A percentile compares a stretch with the other conserved stretches of the same genome.
Conservation (phyloP, 1,140 invertebrate species). For the Scaptomyza pallida region DNA sequence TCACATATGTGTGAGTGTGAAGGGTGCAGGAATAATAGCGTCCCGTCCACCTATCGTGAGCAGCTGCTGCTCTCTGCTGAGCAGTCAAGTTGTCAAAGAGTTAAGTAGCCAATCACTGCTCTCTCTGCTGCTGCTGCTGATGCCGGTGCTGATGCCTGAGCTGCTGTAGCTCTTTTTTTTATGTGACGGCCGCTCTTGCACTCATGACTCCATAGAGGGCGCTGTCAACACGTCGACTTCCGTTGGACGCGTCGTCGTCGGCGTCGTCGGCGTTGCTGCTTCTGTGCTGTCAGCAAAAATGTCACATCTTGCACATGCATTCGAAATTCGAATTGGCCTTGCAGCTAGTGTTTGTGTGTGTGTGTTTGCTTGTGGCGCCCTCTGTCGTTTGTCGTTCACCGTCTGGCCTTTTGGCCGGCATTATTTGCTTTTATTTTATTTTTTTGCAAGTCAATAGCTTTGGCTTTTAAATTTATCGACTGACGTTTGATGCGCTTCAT, state of each 20-base stretch:
- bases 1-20: conserved; percentile 19
- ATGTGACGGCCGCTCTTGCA: conserved; percentile 27
- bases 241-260: conserved; percentile 29
- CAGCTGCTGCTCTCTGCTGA: conserved; percentile 37
- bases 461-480: conserved; percentile 82
- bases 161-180: conserved; percentile 15
- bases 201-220: conserved; percentile 58
- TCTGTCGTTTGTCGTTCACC: conserved; percentile 29
- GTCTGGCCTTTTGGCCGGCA: conserved; percentile 45
- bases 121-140: conserved; percentile 14
- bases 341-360: conserved; percentile 26
- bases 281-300: conserved; percentile 76
- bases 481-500: conserved; percentile 82
- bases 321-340: conserved; percentile 61
- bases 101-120: conserved; percentile 75
- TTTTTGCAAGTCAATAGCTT: conserved; percentile 77
- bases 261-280: conserved; percentile 31
- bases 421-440: conserved; percentile 75
- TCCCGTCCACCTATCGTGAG: conserved; percentile 39
- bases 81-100: conserved; percentile 67
- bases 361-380: conserved; percentile 25
- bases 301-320: conserved; percentile 74
- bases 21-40: not conserved
- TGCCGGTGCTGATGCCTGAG: not conserved
- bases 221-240: conserved; percentile 80